phyloP scores from a whole-genome alignment of 2,113 vertebrate genomes.

The Burhinus bistriatus region DNA sequence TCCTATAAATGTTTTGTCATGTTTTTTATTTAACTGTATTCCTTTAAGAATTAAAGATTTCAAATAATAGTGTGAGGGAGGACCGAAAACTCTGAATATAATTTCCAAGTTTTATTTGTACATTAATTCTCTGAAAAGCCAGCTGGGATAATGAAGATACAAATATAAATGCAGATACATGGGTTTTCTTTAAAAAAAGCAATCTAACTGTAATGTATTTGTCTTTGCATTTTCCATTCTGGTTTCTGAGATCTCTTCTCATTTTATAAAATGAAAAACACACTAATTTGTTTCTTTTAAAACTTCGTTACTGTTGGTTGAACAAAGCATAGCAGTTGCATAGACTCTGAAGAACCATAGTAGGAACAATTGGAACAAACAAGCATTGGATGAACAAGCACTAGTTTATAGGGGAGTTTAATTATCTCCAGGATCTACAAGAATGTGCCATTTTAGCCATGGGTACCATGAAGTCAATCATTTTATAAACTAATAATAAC shows the following conservation, averaged over 20 bases:
- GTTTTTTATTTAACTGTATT: not conserved
- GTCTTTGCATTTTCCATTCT: not conserved
- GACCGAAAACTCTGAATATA: not conserved
- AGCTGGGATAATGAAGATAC: not conserved
- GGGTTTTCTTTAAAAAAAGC: not conserved
- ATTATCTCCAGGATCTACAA: not conserved
- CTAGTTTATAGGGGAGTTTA: not conserved
- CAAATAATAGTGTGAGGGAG: not conserved
- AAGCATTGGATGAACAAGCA: not conserved
- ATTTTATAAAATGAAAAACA: not conserved
- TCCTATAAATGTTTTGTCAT: not conserved
- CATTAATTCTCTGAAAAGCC: not conserved
- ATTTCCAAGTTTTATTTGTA: not conserved
- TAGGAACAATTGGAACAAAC: not conserved
- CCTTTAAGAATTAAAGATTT: not conserved
- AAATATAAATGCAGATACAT: not conserved
- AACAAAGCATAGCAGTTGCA: not conserved
- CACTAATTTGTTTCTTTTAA: not conserved
- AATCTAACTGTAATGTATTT: not conserved
- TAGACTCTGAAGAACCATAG: not conserved
- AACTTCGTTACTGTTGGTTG: fast-evolving
- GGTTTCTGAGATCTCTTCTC: not conserved
- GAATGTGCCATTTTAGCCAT: not conserved
- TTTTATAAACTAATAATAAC: not conserved
- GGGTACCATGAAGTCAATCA: not conserved